Percentiles rank a stretch among this genome's conserved stretches.
Evolutionary conservation across 2,797 vertebrate genomes (phyloP).

Genomic region (Myiotriccus ornatus): DNA sequence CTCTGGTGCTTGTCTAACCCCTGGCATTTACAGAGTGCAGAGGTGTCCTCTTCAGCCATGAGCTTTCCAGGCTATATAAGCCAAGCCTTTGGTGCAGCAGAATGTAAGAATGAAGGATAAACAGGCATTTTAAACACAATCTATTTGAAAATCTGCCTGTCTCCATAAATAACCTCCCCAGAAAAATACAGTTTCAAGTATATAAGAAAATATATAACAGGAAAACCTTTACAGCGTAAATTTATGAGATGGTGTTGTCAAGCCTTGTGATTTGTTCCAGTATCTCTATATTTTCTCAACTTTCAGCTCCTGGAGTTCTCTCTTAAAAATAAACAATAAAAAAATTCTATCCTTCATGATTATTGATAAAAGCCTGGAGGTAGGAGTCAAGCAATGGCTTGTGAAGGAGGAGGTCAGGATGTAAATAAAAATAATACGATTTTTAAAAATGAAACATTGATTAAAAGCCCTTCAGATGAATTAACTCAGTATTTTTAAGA

Average conservation of each 20-base stretch:
- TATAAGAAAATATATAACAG: slow-evolving; percentile 1
- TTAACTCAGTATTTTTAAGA: background rate
- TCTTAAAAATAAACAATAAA: background rate
- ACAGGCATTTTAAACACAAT: background rate
- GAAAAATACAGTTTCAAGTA: background rate
- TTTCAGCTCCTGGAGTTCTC: background rate
- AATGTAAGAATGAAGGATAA: slow-evolving; percentile 8
- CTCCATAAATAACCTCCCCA: slow-evolving; percentile 2
- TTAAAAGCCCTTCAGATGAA: background rate
- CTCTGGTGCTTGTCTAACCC: background rate
- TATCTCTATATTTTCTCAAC: background rate
- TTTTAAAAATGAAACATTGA: background rate
- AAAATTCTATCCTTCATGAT: background rate
- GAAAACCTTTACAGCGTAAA: background rate
- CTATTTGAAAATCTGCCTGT: background rate
- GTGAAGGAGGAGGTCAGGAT: background rate
- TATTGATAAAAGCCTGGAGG: background rate
- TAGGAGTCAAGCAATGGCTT: background rate
- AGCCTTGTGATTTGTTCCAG: slow-evolving; percentile 2
- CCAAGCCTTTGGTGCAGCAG: background rate
- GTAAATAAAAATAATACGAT: background rate
- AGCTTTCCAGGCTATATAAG: background rate
- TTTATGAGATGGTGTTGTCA: slow-evolving; percentile 1
- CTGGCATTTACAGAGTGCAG: background rate
- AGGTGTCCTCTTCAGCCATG: background rate